Evolutionary conservation across 2,888 invertebrate genomes (phyloP), one percentile per base, ranked within the genome.

Genomic region (Leptinotarsa rubiginosa): DNA sequence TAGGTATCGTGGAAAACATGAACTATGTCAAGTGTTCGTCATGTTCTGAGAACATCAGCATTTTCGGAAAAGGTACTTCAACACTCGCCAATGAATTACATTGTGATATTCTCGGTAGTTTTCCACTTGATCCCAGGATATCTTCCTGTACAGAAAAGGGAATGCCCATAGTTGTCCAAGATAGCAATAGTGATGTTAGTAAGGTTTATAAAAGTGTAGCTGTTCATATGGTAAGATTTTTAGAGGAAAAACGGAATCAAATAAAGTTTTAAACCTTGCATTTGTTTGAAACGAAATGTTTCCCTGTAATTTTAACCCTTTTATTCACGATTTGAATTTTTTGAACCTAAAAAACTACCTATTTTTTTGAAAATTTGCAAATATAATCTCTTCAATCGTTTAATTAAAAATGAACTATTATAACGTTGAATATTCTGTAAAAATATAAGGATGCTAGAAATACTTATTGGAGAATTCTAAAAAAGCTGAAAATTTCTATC

Each of bases 61-160:
- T 99, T 99, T 90, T 91, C 99, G 78, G 99, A 99, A 89, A 99
- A 99, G 91, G 99, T 99, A 1, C 91, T 99, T 75, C 93, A 64
- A 85, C 88, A 50, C 88, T 94, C 41, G 92, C 94, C 0, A 84
- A 89, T 49, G 90, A 94, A 82, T 90, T 96, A 83, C 91, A 92
- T 81, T 89, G 92, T 0, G 88, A 90, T 47, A 89, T 95, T 25
- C 88, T 96, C 70, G 92, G 92, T 72, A 93, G 93, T 84, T 91
- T 96, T 76, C 95, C 95, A 74, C 89, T 96, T 5, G 91, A 93
- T 79, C 89, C 91, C n/a, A 88, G 89, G 69, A 93, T 96, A 85
- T 91, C 93, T 0, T 89, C 91, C 79, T 90, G 92, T 72, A 91
- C 92, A 74, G 96, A 96, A 85, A 89, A 88, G 69, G 96, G 96